Base-by-base conservation (phyloP, 2,888 invertebrate genomes). In the Anagyrus pseudococci region DNA sequence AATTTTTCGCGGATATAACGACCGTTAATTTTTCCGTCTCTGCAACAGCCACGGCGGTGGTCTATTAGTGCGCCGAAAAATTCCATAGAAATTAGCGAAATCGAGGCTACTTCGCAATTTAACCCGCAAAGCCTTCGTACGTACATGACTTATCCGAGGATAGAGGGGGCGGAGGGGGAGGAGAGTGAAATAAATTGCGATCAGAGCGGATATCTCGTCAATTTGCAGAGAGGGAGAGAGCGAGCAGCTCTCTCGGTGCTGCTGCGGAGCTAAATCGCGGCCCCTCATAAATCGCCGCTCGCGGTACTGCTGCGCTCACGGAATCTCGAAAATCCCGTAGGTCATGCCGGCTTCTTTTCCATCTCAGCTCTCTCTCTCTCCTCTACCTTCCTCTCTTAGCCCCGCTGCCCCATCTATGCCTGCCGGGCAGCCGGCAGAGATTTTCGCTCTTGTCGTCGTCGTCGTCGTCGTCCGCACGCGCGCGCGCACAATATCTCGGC, bases 321-420 rank as follows among this genome's bases (percentile, higher is more conserved):
- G 49, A 50, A 46, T 55, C 50, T 59, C 55, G 55, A 60, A 60
- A 60, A 60, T 64, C 53, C 53, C 64, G 64, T 64, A 64, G 60
- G 60, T 64, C 64, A 60, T 64, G 64, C 59, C 46, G 22, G 0
- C 19, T 26, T 22, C 15, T n/a, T 46, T 40, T 37, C 25, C 44
- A n/a, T 40, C 50, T 52, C 53, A 19, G 20, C 26, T 43, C 25
- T 20, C 37, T 13, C 41, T 26, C 48, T 7, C 43, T 43, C 43
- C 10, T 33, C 19, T 33, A 33, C 33, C 13, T 8, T 33, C 13
- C 33, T 33, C 33, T 33, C 33, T 13, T n/a, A n/a, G n/a, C n/a
- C n/a, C n/a, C n/a, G n/a, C n/a, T n/a, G n/a, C n/a, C n/a, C n/a
- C n/a, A n/a, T n/a, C n/a, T n/a, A n/a, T n/a, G n/a, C n/a, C n/a